Conservation (phyloP, 1,140 invertebrate species). For the Neodiprion fabricii region DNA sequence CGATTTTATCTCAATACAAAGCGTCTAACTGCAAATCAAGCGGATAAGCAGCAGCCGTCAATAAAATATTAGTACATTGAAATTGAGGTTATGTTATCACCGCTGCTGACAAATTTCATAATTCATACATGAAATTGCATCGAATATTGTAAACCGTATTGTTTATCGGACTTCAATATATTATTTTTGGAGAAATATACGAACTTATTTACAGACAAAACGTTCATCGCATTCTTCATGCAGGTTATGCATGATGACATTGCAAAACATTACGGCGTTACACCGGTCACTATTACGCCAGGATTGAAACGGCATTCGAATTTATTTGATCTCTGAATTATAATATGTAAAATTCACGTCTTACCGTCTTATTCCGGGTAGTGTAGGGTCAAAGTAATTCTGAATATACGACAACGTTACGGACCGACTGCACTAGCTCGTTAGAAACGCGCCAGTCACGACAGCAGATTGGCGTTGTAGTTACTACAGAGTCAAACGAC, state of each 20-base stretch:
- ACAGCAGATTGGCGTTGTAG: background rate
- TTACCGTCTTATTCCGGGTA: background rate
- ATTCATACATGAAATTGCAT: no score
- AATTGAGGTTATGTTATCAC: no score
- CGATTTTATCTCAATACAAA: no score
- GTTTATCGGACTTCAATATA: no score
- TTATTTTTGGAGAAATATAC: no score
- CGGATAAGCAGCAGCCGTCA: no score
- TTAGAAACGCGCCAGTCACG: background rate
- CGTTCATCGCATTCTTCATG: background rate
- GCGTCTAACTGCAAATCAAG: no score
- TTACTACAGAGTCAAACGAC: background rate
- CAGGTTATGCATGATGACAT: background rate
- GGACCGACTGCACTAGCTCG: background rate
- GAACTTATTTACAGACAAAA: background rate
- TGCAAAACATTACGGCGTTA: background rate
- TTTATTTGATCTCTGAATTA: background rate
- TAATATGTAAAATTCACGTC: background rate
- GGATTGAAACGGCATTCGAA: background rate
- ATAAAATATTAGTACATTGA: no score
- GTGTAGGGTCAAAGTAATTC: background rate
- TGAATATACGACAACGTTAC: background rate
- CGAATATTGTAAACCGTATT: no score
- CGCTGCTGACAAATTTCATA: no score
- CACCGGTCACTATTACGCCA: background rate